A percentile compares a stretch with the other conserved stretches of the same genome.
These are phyloP conservation scores for Karalla daura DNA, from an alignment of 2,797 vertebrate species.

Conservation along the genomic window DNA sequence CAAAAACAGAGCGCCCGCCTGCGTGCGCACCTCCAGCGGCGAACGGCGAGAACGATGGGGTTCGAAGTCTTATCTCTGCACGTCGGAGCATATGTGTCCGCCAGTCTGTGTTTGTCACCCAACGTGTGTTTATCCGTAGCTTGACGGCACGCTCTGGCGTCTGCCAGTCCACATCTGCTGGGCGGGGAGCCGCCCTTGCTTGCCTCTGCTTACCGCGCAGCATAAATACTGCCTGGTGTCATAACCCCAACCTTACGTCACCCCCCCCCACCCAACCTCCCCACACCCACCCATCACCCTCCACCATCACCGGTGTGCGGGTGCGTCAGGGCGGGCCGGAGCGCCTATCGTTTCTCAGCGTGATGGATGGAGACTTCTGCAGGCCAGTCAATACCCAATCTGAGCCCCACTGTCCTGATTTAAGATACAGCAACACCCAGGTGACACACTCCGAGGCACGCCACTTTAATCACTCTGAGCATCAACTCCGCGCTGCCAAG, in stretches of 20 bases:
- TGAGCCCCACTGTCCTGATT: constrained; percentile 83
- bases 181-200: neutral
- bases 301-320: constrained; percentile 69
- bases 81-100: constrained; percentile 64
- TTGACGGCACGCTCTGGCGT: constrained; percentile 27
- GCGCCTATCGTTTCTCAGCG: constrained; percentile 79
- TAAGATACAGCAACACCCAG: constrained; percentile 81
- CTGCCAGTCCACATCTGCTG: constrained; percentile 56
- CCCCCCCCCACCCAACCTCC: constrained; percentile 72
- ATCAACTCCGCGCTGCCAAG: constrained; percentile 73
- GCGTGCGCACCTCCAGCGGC: constrained; percentile 30
- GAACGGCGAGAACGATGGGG: constrained; percentile 44
- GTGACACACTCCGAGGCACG: constrained; percentile 75
- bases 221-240: constrained; percentile 55
- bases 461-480: constrained; percentile 81
- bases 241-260: constrained; percentile 73
- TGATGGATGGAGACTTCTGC: constrained; percentile 84
- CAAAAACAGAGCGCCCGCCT: constrained; percentile 65
- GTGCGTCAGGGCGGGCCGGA: constrained; percentile 69
- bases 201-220: constrained; percentile 32
- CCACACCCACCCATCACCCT: constrained; percentile 57
- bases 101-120: constrained; percentile 61
- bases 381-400: constrained; percentile 85
- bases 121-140: constrained; percentile 47
- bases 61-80: constrained; percentile 44